These are phyloP conservation scores for Troides aeacus DNA, from an alignment of 2,888 invertebrate genomes.

Conservation along the genomic window DNA sequence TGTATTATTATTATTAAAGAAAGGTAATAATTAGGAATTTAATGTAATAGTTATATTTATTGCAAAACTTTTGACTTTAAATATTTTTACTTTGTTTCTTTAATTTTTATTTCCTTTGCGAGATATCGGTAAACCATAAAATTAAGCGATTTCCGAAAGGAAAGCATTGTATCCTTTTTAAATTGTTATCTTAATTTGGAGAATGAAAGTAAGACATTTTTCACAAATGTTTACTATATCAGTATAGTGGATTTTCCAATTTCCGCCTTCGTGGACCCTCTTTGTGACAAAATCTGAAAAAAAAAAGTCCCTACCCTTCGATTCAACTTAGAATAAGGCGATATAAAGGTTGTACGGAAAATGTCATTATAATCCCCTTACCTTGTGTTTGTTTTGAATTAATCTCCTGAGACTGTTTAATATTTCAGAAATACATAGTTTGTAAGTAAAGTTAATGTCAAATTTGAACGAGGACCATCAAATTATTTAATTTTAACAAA, in stretches of 20 bases:
- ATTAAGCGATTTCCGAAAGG: too few relatives aligned
- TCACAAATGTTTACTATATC: constrained; percentile 13
- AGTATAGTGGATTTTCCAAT: constrained; percentile 16
- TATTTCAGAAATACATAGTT: not conserved
- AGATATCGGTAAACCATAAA: too few relatives aligned
- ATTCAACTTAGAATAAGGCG: constrained; percentile 53
- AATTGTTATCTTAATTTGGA: not conserved
- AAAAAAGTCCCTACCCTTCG: constrained; percentile 44
- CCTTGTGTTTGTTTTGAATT: constrained; percentile 55
- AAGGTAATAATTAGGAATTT: too few relatives aligned
- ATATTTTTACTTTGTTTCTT: too few relatives aligned
- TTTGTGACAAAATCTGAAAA: constrained; percentile 58
- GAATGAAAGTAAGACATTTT: not conserved
- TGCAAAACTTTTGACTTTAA: too few relatives aligned
- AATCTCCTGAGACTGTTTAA: not conserved
- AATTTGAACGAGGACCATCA: not conserved
- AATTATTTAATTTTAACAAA: not conserved
- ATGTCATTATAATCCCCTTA: constrained; percentile 65
- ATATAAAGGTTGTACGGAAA: constrained; percentile 62
- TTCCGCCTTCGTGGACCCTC: constrained; percentile 45
- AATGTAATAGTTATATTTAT: too few relatives aligned
- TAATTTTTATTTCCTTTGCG: too few relatives aligned
- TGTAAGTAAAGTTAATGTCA: not conserved
- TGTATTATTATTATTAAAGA: too few relatives aligned
- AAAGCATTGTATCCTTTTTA: not conserved